These are phyloP conservation scores for Salticus scenicus DNA, from an alignment of 2,888 invertebrate genomes.

Conservation along the genomic window DNA sequence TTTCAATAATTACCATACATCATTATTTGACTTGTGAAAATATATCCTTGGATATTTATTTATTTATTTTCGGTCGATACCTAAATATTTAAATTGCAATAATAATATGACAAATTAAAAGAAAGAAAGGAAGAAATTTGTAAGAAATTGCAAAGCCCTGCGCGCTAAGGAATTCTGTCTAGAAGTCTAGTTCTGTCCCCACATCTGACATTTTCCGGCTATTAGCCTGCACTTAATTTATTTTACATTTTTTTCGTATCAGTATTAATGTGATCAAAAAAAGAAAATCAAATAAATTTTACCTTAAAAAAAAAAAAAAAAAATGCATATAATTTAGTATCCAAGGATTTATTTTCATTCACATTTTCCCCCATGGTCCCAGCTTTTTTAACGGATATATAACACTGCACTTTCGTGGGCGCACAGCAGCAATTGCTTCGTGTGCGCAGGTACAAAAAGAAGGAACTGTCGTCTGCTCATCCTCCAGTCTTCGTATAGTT, in stretches of 20 bases:
- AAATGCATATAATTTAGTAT: too few species aligned
- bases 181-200: conserved; percentile 11
- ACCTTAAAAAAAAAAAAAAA: too few species aligned
- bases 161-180: not conserved
- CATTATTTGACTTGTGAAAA: not conserved
- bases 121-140: too few species aligned
- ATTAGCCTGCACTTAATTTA: too few species aligned
- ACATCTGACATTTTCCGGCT: conserved; percentile 25
- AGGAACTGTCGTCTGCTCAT: conserved; percentile 67
- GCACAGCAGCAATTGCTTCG: conserved; percentile 20
- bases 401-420: conserved; percentile 45
- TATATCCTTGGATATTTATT: conserved; percentile 2
- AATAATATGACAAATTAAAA: too few species aligned
- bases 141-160: not conserved
- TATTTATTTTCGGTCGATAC: not conserved
- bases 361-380: not conserved
- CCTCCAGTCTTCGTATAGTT: conserved; percentile 51
- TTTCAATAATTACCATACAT: not conserved
- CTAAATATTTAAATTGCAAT: too few species aligned
- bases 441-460: conserved; percentile 67
- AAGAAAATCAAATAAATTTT: too few species aligned
- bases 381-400: not conserved
- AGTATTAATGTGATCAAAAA: too few species aligned
- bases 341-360: not conserved
- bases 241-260: too few species aligned